Conservation (phyloP, 2,797 vertebrate genomes). For the Holocentrus rufus region DNA sequence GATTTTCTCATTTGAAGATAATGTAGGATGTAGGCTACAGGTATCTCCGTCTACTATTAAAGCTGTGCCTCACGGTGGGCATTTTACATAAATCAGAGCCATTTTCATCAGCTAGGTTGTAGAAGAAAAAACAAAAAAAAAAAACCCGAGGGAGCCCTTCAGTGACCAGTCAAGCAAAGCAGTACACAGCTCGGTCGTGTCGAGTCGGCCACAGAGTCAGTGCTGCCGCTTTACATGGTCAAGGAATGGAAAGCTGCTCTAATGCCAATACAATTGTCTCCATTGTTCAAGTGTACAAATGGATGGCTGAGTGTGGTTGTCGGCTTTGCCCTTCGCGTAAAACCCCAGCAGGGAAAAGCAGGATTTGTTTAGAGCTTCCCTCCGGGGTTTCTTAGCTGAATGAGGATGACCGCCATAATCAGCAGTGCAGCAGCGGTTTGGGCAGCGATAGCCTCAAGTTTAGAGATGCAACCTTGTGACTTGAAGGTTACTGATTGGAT, state of each 20-base stretch:
- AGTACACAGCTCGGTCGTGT: constrained; percentile 26
- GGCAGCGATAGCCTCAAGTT: constrained; percentile 17
- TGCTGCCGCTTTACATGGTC: constrained; percentile 41
- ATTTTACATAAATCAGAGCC: constrained; percentile 32
- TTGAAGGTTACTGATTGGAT: constrained; percentile 25
- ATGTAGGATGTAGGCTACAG: constrained; percentile 35
- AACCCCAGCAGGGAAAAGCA: constrained; percentile 50
- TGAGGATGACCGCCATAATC: constrained; percentile 41
- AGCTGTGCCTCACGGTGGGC: constrained; percentile 9
- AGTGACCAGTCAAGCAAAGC: constrained; percentile 26
- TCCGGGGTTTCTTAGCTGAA: constrained; percentile 50
- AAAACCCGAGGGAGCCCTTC: not conserved
- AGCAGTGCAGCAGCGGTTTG: constrained; percentile 41
- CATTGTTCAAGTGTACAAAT: constrained; percentile 26
- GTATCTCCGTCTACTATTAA: constrained; percentile 35
- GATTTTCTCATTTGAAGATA: constrained; percentile 47
- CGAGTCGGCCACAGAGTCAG: constrained; percentile 48
- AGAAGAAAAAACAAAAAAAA: constrained; percentile 2
- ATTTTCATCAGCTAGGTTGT: constrained; percentile 16
- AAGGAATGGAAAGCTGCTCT: constrained; percentile 59
- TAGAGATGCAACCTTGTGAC: not conserved
- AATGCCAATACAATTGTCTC: constrained; percentile 58
- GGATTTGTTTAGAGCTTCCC: constrained; percentile 67
- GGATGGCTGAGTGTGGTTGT: constrained; percentile 41
- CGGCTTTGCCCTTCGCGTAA: constrained; percentile 65